phyloP scores from a whole-genome alignment of 1,140 invertebrate species.

The Caenorhabditis inopinata region DNA sequence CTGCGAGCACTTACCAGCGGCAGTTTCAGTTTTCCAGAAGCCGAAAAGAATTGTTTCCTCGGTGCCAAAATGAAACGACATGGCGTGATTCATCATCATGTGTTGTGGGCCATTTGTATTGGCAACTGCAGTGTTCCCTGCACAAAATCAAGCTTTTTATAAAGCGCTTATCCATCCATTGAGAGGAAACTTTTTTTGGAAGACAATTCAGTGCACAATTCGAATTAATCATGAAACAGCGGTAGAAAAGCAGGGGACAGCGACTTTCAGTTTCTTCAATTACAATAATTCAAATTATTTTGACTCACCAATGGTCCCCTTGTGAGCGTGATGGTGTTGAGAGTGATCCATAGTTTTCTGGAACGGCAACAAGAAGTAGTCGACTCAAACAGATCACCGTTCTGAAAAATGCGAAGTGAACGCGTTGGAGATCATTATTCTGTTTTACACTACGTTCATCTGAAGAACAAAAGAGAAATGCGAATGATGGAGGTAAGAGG shows the following conservation, averaged over 20 bases:
- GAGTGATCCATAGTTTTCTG: constrained; percentile 18
- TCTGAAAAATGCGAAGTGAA: neutral
- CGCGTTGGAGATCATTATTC: no score
- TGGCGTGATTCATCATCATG: constrained; percentile 47
- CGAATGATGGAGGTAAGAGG: neutral
- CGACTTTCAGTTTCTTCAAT: no score
- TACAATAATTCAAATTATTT: neutral
- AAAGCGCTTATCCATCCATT: no score
- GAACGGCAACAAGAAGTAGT: neutral
- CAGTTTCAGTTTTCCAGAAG: constrained; percentile 57
- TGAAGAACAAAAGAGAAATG: neutral
- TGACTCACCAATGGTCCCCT: constrained; percentile 9
- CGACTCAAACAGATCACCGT: neutral
- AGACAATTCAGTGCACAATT: no score
- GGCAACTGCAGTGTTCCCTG: neutral
- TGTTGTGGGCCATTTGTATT: neutral
- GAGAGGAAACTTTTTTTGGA: no score
- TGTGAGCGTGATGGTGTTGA: constrained; percentile 5
- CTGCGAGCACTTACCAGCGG: constrained; percentile 50
- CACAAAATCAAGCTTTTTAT: neutral
- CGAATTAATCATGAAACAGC: no score
- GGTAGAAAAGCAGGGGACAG: no score
- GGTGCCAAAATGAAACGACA: constrained; percentile 63
- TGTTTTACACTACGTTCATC: constrained; percentile 8
- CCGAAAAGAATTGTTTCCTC: constrained; percentile 58